phyloP scores from a whole-genome alignment of 64 coral and sea anemone species.

The Cladopsammia gracilis region DNA sequence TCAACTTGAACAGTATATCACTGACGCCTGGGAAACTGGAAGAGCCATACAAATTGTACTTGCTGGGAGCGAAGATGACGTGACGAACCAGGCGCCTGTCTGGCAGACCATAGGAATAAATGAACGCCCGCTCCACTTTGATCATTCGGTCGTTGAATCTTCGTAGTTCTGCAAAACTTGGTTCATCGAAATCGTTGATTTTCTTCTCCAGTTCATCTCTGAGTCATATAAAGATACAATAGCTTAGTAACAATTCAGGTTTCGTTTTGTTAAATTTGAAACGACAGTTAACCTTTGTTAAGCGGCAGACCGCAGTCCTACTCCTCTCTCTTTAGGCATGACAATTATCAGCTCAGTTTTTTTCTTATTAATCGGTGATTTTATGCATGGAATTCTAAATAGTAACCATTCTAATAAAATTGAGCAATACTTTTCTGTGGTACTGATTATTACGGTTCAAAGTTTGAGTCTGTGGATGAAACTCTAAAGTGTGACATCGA shows the following conservation, averaged over 20 bases:
- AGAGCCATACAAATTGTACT: slow-evolving; percentile 68
- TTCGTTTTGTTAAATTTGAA: no score
- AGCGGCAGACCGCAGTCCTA: no score
- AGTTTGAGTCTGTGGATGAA: no score
- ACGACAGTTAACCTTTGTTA: no score
- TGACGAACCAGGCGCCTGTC: slow-evolving; percentile 69
- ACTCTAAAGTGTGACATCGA: no score
- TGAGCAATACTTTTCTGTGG: no score
- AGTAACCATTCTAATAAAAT: no score
- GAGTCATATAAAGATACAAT: not conserved
- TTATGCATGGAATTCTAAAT: no score
- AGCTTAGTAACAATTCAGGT: not conserved
- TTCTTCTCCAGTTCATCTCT: slow-evolving; percentile 19
- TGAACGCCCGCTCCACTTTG: slow-evolving; percentile 76
- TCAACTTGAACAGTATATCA: slow-evolving; percentile 55
- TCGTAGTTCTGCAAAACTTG: slow-evolving; percentile 44
- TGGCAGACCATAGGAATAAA: slow-evolving; percentile 83
- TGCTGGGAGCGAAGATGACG: slow-evolving; percentile 76
- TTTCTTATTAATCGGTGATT: no score
- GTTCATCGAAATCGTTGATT: slow-evolving; percentile 11
- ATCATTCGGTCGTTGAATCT: slow-evolving; percentile 85
- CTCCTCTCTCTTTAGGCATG: no score
- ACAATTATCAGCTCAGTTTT: no score
- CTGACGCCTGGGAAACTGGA: slow-evolving; percentile 81
- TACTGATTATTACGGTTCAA: no score